Base-by-base conservation (phyloP, 1,140 invertebrate species). In the Drosophila asahinai region DNA sequence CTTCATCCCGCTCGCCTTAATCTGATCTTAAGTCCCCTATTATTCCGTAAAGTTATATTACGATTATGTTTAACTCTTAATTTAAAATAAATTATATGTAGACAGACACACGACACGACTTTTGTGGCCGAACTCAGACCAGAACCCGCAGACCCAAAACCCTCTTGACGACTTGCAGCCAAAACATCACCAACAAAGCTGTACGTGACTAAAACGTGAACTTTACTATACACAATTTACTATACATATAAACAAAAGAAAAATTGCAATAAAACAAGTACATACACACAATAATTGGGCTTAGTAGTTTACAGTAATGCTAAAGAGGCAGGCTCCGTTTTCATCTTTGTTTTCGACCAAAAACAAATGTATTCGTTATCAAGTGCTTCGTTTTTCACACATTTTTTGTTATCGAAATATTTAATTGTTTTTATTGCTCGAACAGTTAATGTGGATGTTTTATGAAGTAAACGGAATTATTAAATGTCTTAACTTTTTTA, bases 21-120 rank as follows among this genome's bases (percentile, higher is more conserved):
- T 51, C 70, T 73, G 70, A 71, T 42, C 74, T 60, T 55, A 66
- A 49, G 73, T 77, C 74, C 57, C 59, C 64, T 51, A 71, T 77
- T 71, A 79, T 77, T 79, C 66, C 63, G 63, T 52, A 80, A 51
- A 70, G 42, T 79, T 74, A 72, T 79, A 84, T 70, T 80, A 86
- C 79, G 70, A 90, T 82, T 84, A 90, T 84, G 66, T 86, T 81
- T 74, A 84, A 84, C 68, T 84, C 77, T 54, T 90, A 73, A 76
- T 80, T 90, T 89, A 74, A 82, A 90, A 82, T 84, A 90, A 90
- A 90, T 90, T 90, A 90, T 80, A 80, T 67, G 81, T 90, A 91
- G 82, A 66, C 64, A 90, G 79, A 66, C 61, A 82, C 67, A 67
- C 55, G 59, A 36, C 63, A 67, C 55, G 59, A 36, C 63, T 71